Conservation (phyloP, 2,113 vertebrate species). For the Myocastor coypus region DNA sequence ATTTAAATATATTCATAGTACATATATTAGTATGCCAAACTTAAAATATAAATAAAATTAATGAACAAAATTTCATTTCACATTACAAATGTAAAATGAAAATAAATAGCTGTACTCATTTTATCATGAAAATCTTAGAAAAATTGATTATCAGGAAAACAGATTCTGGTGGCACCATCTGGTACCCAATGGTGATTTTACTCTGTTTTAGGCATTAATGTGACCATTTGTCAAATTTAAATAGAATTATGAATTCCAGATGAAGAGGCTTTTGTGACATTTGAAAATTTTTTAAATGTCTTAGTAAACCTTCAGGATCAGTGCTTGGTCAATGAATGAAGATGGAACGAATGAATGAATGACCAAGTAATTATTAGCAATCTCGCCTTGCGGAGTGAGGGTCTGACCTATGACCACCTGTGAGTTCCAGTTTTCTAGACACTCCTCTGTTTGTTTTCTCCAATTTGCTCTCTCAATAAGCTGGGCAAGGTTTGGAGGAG, state of each 20-base stretch:
- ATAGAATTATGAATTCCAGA: slow-evolving; percentile 36
- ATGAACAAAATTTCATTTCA: neutral
- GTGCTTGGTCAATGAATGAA: neutral
- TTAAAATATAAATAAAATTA: slow-evolving; percentile 42
- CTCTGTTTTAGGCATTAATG: neutral
- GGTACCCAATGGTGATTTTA: neutral
- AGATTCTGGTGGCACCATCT: neutral
- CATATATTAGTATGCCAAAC: neutral
- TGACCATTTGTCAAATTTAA: slow-evolving; percentile 2
- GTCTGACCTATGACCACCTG: neutral
- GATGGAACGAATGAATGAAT: neutral
- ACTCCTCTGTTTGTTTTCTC: slow-evolving; percentile 16
- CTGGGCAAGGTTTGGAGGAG: neutral
- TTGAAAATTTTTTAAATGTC: neutral
- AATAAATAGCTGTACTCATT: neutral
- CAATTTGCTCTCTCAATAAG: slow-evolving; percentile 40
- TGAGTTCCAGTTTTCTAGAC: slow-evolving; percentile 7
- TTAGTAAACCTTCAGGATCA: neutral
- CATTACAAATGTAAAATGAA: slow-evolving; percentile 45
- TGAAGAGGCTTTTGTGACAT: neutral
- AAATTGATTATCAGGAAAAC: slow-evolving; percentile 12
- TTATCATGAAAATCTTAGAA: neutral
- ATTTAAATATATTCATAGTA: neutral
- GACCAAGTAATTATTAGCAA: neutral
- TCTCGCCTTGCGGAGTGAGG: neutral